Base-by-base conservation (phyloP, 1,140 invertebrate genomes). In the Drosophila parabipectinata region DNA sequence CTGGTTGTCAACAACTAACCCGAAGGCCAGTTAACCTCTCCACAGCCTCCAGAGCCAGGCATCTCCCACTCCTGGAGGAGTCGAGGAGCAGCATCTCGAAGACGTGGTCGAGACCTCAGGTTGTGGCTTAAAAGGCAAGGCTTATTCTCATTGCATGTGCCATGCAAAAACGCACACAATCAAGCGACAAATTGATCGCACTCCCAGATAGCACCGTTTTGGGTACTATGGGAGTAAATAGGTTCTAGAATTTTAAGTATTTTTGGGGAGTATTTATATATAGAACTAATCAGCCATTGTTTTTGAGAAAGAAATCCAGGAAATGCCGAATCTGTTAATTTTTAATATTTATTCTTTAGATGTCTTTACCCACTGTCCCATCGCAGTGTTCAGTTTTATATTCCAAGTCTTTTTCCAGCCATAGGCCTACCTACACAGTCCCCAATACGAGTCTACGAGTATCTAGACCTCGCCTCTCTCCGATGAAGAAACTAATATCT, bases 151-250 rank as follows among this genome's bases (percentile, higher is more conserved):
- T 71, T 63, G 75, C 69, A 77, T 69, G 71, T 81, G 78, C 63
- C 78, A 83, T 84, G 80, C 79, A 82, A 83, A 83, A 78, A 83
- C 72, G 77, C 82, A 81, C 81, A 84, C 81, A 84, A 84, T 87
- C 81, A 84, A 84, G 82, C 77, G 81, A 84, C 81, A 84, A 84
- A 84, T 84, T 84, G 81, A 84, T 84, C 82, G 81, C 82, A 81
- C 81, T 81, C 50, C 61, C 60, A 87, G 81, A 84, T 84, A 84
- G 81, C 68, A 60, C 69, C 60, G 60, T 37, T 47, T 52, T n/a
- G 34, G 34, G 47, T 32, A 75, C 72, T 55, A 71, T 75, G 72
- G 72, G 60, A 4, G n/a, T 26, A 12, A 2, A 32, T 2, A 21
- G 1, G 9, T 39, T 68, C 51, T 32, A 4, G 32, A 15, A 7